Base-by-base conservation (phyloP, 2,797 vertebrate species). In the Corythornis leucogaster region DNA sequence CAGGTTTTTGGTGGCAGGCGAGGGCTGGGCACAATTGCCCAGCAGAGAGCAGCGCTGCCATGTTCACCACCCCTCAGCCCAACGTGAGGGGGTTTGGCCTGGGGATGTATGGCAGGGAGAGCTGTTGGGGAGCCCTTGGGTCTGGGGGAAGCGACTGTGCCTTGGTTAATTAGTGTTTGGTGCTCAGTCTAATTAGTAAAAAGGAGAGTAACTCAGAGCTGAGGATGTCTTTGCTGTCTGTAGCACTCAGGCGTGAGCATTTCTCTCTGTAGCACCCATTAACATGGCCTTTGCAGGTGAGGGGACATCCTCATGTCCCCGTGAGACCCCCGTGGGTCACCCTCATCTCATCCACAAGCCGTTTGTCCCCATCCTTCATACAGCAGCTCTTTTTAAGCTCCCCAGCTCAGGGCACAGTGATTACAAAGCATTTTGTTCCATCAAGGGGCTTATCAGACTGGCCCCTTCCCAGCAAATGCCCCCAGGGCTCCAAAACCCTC, bases 321-420 rank as follows among this genome's bases (percentile, higher is more conserved):
- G 1, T 30, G 7, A n/a, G 7, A 20, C 53, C 53, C 53, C 30
- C 30, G 7, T 31, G 15, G 45, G 15, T 33, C 30, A 30, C 43
- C 20, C 38, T 28, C 17, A 26, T 5, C 30, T 50, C 55, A 6
- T 9, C 20, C 24, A 3, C 59, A 9, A 9, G 18, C 57, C 8
- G 0, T 26, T 51, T 51, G 33, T 62, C 45, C 70, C 21, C 45
- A 6, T 8, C 30, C 38, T 53, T 42, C 18, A 1, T 1, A 5
- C 33, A 12, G 2, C n/a, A 18, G 3, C 55, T 46, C 66, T 9
- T 8, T 51, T 35, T 8, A 11, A 31, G 3, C 45, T 45, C 40
- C 28, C 4, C 4, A 1, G 20, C 28, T 45, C 0, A 1, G 9
- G 4, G 62, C 22, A 2, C 0, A 9, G 43, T 17, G 42, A 6